Base-by-base conservation (phyloP, 2,888 invertebrate genomes). In the Rhabditophanes sp. region DNA sequence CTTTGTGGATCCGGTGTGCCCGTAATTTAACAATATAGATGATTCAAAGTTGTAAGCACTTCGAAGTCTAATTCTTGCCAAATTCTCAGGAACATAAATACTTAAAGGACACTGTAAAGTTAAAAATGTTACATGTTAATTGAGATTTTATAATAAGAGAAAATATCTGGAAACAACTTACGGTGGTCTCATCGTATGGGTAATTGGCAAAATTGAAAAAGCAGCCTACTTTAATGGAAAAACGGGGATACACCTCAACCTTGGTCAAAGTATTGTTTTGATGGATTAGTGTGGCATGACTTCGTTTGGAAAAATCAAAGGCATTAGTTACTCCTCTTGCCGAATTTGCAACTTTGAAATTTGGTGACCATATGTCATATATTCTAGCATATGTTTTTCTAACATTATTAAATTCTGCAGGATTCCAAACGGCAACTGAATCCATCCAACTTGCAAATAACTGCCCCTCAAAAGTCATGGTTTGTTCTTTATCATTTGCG, bases 331-430 rank as follows among this genome's bases (percentile, higher is more conserved):
- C 9, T 9, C 9, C 8, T 9, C 9, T 9, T 11, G 11, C 9
- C 12, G 11, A 9, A 9, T 61, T 61, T 3, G 55, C 48, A 3
- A 56, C 48, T 16, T 44, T 33, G 5, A 62, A 27, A 15, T 51
- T 51, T 19, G 59, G 62, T 26, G 49, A 44, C 59, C 62, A 62
- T 5, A 60, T 39, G 33, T 60, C 52, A 57, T 56, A 61, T 35
- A 51, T 51, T 17, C 50, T 53, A 24, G 43, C 45, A 21, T 45
- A 37, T 3, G 52, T 50, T 15, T 36, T 42, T 9, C 49, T 38
- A n/a, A 60, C 45, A 5, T 55, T 53, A 37, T 53, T 54, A 44
- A 42, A 61, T 3, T 46, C 41, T 6, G 47, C 38, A 11, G 55
- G 48, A 25, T 62, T 50, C 62, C 61, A 62, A 4, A 44, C 46